Base-by-base conservation (phyloP, 2,113 vertebrate species). In the Myotis yumanensis region DNA sequence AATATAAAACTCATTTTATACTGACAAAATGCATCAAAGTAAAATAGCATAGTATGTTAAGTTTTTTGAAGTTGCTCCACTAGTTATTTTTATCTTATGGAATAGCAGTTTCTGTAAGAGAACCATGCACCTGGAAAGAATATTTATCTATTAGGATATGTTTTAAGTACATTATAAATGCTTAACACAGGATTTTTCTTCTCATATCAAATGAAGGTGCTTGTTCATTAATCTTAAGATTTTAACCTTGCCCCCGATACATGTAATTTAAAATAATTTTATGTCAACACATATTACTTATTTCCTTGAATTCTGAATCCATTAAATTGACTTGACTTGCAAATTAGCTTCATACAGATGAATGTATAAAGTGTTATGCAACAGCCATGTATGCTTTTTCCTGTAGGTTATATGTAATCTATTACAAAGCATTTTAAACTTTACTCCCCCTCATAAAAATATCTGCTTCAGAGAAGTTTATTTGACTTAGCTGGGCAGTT, bases 221-320 rank as follows among this genome's bases (percentile, higher is more conserved):
- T 90, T 93, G 64, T 91, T n/a, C 43, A 87, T 16, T 89, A 66
- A 93, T 54, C n/a, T 87, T n/a, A 91, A 59, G 54, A 68, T 32
- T 91, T 89, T 93, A 54, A 43, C 72, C 48, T 23, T 84, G 35
- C 25, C 86, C 43, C 46, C 86, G 37, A 90, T 4, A 92, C n/a
- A 40, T 16, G 14, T 72, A 64, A 95, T 84, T 92, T 95, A 57
- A 94, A 95, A 92, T 90, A 10, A 94, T 75, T 94, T 96, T 89
- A 46, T 86, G 25, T 64, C 81, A 84, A 59, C 8, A 69, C 46
- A 22, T 79, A 69, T 85, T 62, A 76, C 51, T 77, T 90, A 80
- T 84, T 93, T 86, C 92, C 86, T 90, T 96, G 48, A 96, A 79
- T 91, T 51, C 20, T 86, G 35, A 79, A 69, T 40, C 25, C 28